Conservation (phyloP, 1,140 invertebrate species). For the Drosophila sulfurigaster region DNA sequence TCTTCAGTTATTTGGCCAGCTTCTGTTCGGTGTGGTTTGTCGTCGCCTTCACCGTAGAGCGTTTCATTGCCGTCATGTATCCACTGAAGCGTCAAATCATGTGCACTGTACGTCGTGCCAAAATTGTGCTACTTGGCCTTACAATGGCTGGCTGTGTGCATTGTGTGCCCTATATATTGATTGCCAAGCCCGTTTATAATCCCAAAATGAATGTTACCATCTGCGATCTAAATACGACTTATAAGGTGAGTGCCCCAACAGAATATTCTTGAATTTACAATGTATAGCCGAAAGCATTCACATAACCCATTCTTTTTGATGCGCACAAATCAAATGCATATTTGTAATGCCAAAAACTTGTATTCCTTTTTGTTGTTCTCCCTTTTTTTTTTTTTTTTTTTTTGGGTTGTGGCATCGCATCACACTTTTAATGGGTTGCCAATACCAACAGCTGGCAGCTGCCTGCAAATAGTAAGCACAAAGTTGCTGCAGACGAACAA, state of each 20-base stretch:
- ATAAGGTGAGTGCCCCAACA: slow-evolving; percentile 62
- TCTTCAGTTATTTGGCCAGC: slow-evolving; percentile 89
- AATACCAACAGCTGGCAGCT: slow-evolving; percentile 30
- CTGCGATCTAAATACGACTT: slow-evolving; percentile 75
- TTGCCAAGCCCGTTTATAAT: slow-evolving; percentile 85
- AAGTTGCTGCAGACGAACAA: slow-evolving; percentile 6
- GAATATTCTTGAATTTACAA: not conserved
- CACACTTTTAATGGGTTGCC: slow-evolving; percentile 42
- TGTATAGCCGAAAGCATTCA: not conserved
- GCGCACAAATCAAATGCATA: slow-evolving; percentile 35
- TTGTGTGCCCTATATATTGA: slow-evolving; percentile 88
- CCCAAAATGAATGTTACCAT: slow-evolving; percentile 63
- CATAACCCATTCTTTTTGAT: slow-evolving; percentile 17
- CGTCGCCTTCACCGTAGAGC: slow-evolving; percentile 94
- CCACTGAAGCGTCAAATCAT: slow-evolving; percentile 91
- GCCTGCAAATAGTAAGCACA: slow-evolving; percentile 16
- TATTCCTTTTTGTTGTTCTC: not conserved
- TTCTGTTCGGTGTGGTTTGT: slow-evolving; percentile 93
- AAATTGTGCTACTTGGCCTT: slow-evolving; percentile 87
- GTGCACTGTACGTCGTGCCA: slow-evolving; percentile 92
- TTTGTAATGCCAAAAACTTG: slow-evolving; percentile 46
- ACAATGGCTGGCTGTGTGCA: slow-evolving; percentile 86
- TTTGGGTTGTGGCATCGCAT: not conserved
- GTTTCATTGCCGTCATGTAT: slow-evolving; percentile 93
- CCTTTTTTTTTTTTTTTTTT: not conserved